Evolutionary conservation across 2,888 invertebrate species (phyloP).

Genomic region (Salticus scenicus): DNA sequence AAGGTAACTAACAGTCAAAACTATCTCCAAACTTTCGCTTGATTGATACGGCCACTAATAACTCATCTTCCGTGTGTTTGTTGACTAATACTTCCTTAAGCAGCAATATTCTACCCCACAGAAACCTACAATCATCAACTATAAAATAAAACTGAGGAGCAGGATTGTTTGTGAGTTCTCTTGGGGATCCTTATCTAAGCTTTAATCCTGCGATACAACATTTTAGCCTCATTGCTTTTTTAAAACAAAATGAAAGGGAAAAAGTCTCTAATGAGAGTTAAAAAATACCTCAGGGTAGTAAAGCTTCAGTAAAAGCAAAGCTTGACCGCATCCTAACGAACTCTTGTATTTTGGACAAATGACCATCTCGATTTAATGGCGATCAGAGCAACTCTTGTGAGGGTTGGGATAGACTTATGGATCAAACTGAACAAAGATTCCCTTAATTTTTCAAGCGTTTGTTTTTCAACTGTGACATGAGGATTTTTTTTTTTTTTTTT

Average conservation of each 20-base stretch:
- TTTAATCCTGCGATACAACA: constrained; percentile 4
- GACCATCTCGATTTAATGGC: constrained; percentile 48
- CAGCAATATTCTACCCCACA: background rate
- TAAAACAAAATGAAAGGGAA: background rate
- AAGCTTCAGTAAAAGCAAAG: background rate
- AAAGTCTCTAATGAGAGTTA: constrained; percentile 63
- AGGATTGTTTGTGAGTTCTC: background rate
- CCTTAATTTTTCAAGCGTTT: constrained; percentile 55
- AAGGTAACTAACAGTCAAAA: no score
- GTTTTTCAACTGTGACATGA: background rate
- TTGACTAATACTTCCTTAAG: constrained; percentile 2
- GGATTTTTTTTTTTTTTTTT: no score
- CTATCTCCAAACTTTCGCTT: background rate
- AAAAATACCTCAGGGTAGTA: constrained; percentile 36
- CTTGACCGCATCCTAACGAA: constrained; percentile 61
- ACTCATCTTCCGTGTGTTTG: background rate
- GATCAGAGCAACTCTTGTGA: no score
- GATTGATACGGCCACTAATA: constrained; percentile 3
- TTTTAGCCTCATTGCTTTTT: background rate
- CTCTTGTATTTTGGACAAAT: constrained; percentile 32
- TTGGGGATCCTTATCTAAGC: background rate
- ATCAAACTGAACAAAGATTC: constrained; percentile 44
- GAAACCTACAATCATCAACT: constrained; percentile 12
- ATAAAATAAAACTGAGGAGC: background rate
- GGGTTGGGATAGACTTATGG: constrained; percentile 38